Percentiles rank a stretch among this genome's conserved stretches.
Conservation (phyloP, 2,113 vertebrate genomes). For the Melanostigma gelatinosum region DNA sequence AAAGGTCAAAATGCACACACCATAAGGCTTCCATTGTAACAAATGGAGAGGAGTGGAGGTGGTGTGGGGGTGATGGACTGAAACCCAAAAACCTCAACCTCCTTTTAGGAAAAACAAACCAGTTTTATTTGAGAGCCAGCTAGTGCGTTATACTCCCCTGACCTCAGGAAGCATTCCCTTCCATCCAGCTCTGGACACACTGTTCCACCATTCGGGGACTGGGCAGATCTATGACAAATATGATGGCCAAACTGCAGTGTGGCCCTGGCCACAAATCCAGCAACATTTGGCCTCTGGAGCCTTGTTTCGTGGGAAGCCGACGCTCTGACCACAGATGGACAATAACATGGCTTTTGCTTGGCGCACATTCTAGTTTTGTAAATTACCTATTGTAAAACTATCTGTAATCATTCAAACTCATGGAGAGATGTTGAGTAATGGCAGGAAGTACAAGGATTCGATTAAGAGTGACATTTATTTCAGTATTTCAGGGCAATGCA, state of each 20-base stretch:
- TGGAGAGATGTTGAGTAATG: constrained; percentile 57
- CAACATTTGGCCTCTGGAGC: constrained; percentile 57
- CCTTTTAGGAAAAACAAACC: constrained; percentile 80
- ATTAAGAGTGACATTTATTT: constrained; percentile 29
- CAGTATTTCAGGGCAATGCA: constrained; percentile 39
- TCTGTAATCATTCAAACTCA: constrained; percentile 52
- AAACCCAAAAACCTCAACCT: constrained; percentile 79
- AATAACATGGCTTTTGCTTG: constrained; percentile 63
- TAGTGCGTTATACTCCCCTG: constrained; percentile 69
- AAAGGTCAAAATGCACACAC: constrained; percentile 68
- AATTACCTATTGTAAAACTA: constrained; percentile 62
- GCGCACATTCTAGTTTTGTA: constrained; percentile 52
- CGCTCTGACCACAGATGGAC: constrained; percentile 56
- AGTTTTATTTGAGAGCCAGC: constrained; percentile 75
- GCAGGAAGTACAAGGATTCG: constrained; percentile 16
- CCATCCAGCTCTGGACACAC: constrained; percentile 61
- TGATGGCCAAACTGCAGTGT: constrained; percentile 63
- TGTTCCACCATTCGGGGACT: constrained; percentile 64
- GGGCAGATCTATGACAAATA: constrained; percentile 65
- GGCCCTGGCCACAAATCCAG: constrained; percentile 64
- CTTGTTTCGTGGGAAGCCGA: constrained; percentile 65
- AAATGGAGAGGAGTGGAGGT: constrained; percentile 65
- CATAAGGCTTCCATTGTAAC: constrained; percentile 73
- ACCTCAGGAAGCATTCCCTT: constrained; percentile 77
- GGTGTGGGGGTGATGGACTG: constrained; percentile 70